Conservation (phyloP, 2,888 invertebrate genomes). For the Perithous albicinctus region DNA sequence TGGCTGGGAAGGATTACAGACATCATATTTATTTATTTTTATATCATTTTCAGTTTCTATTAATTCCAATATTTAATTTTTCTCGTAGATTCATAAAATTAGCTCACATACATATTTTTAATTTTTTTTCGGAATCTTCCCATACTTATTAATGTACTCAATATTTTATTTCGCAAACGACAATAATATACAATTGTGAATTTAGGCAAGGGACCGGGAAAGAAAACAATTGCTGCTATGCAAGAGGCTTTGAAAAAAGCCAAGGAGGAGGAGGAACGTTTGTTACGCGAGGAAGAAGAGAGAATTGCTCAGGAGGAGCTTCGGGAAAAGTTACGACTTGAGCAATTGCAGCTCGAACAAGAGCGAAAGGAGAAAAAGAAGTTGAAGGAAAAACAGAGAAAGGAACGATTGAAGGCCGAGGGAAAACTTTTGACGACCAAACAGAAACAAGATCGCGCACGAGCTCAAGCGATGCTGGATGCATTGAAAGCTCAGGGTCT, state of each 20-base stretch:
- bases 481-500: constrained; percentile 95
- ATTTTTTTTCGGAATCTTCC: too few species aligned
- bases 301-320: constrained; percentile 90
- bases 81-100: too few species aligned
- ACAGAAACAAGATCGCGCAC: constrained; percentile 95
- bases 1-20: too few species aligned
- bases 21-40: too few species aligned
- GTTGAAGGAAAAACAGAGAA: constrained; percentile 96
- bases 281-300: constrained; percentile 92
- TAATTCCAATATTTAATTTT: too few species aligned
- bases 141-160: too few species aligned
- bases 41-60: too few species aligned
- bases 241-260: constrained; percentile 95
- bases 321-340: constrained; percentile 90
- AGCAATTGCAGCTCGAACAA: constrained; percentile 92
- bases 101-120: background rate
- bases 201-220: constrained; percentile 89
- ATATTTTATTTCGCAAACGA: too few species aligned
- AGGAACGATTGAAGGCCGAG: constrained; percentile 97
- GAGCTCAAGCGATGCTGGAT: constrained; percentile 95
- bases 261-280: constrained; percentile 95
- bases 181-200: constrained; percentile 7
- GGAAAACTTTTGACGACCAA: constrained; percentile 97
- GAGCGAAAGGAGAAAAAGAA: constrained; percentile 95
- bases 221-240: constrained; percentile 95